Base-by-base conservation (phyloP, 2,797 vertebrate genomes). In the Gallinago stenura region DNA sequence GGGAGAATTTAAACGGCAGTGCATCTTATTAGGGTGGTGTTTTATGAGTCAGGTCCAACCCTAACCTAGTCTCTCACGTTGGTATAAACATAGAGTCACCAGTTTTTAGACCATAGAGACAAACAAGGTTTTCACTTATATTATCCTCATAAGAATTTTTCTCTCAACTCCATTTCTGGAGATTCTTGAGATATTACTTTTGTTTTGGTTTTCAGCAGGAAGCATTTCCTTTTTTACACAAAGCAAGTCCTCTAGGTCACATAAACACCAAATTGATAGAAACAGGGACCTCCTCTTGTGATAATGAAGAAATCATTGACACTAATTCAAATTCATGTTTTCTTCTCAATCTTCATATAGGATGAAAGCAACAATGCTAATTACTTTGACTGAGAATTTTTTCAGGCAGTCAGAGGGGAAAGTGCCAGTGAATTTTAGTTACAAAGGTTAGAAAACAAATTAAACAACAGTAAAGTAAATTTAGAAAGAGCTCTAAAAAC, bases 401-500 rank as follows among this genome's bases (percentile, higher is more conserved):
- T 90, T 54, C 51, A 72, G 25, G 21, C 50, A 48, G 30, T 87
- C 66, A 80, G 20, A 94, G 46, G 17, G 11, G 17, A 20, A 95
- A 77, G 12, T 37, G 13, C 10, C 46, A 73, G 71, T 0, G 9
- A 87, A 56, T 87, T 87, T 93, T 94, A 57, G 72, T 90, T 86
- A 25, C 69, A 91, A 82, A 92, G 26, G 57, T 82, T 87, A 82
- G 28, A 86, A 80, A 64, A 75, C 16, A 96, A 92, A 90, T 61
- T 68, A 70, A 93, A 82, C 58, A 91, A 83, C 75, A 89, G 21
- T 83, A 73, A 93, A 94, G 19, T 94, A 76, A 92, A 96, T 87
- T 91, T 86, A 71, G 58, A 93, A 82, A 71, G 53, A 68, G 14
- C 30, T 89, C 60, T 89, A 78, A 95, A 92, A 84, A 92, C 56